These are phyloP conservation scores for Myotis planiceps DNA, from an alignment of 2,797 vertebrate species.

Conservation along the genomic window DNA sequence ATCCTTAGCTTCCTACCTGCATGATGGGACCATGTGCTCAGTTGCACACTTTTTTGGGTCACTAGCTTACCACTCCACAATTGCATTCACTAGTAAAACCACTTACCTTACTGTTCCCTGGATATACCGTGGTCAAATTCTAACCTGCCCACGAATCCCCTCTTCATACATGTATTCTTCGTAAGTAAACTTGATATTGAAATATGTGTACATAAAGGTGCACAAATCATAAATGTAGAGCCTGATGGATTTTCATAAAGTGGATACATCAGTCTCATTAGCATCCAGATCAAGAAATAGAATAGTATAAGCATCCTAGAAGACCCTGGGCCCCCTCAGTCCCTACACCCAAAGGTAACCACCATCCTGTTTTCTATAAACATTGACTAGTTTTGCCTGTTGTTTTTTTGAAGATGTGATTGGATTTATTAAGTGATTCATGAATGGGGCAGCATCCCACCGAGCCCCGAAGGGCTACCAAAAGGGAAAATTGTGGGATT, in stretches of 20 bases:
- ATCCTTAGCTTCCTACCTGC: too few relatives aligned
- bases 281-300: not conserved
- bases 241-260: not conserved
- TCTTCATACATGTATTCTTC: not conserved
- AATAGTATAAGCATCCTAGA: not conserved
- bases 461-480: too few relatives aligned
- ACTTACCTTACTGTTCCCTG: not conserved
- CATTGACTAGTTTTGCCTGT: not conserved
- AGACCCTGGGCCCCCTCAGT: not conserved
- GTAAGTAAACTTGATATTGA: not conserved
- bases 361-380: not conserved
- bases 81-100: not conserved
- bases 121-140: not conserved
- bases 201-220: not conserved
- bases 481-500: too few relatives aligned
- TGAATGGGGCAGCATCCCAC: too few relatives aligned
- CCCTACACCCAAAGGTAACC: not conserved
- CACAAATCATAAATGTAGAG: not conserved
- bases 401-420: too few relatives aligned
- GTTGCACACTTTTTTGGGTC: not conserved
- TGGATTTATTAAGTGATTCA: too few relatives aligned
- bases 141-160: not conserved
- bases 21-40: fast-evolving
- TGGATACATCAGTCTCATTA: not conserved
- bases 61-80: too few relatives aligned